Percentiles rank a stretch among this genome's conserved stretches.
These are phyloP conservation scores for Eulemur macaco DNA, from an alignment of 2,113 vertebrate species.

Conservation along the genomic window DNA sequence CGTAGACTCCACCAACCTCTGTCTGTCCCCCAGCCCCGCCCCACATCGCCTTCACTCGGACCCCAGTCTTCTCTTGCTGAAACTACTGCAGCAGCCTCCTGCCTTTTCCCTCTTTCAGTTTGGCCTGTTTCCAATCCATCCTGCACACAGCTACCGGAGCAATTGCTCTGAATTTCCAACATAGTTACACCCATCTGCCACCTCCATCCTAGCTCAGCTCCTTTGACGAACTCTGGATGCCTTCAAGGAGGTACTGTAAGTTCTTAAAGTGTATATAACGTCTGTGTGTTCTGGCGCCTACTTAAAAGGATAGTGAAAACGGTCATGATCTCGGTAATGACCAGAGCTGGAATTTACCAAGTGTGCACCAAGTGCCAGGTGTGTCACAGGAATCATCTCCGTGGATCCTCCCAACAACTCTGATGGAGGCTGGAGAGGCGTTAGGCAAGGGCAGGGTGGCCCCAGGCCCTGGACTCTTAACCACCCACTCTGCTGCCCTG, in stretches of 20 bases:
- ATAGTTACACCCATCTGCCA: background rate
- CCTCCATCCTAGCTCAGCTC: background rate
- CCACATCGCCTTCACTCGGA: rapidly evolving
- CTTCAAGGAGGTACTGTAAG: background rate
- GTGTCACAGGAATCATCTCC: rapidly evolving
- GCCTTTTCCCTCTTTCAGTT: background rate
- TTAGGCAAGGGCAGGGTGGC: background rate
- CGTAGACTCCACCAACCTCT: background rate
- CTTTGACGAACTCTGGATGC: rapidly evolving
- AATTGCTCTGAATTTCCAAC: background rate
- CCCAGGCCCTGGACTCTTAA: no score
- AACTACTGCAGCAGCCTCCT: background rate
- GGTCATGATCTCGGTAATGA: background rate
- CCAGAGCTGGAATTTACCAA: rapidly evolving
- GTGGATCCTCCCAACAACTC: background rate
- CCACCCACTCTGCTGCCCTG: background rate
- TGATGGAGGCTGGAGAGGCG: background rate
- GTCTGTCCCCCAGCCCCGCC: background rate
- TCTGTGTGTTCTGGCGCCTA: background rate
- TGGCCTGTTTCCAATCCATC: background rate
- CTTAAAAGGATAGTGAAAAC: background rate
- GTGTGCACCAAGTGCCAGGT: rapidly evolving
- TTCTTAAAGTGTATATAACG: rapidly evolving
- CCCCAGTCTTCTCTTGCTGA: background rate
- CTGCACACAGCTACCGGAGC: background rate